Conservation (phyloP, 2,888 invertebrate species). For the Dermolepida albohirtum region DNA sequence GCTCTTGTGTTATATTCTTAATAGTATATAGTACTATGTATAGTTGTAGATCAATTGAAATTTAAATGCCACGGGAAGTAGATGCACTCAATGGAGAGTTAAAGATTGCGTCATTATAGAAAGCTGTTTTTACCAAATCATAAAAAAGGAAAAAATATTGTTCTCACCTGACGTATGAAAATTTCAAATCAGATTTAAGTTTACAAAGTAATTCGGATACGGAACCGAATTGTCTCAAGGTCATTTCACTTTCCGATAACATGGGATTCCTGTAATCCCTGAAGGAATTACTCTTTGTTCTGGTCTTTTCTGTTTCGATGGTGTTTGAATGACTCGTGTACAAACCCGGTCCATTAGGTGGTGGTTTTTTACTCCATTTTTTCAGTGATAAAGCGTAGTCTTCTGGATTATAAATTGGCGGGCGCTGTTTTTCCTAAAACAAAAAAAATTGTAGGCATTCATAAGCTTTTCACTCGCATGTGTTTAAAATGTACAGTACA, state of each 20-base stretch:
- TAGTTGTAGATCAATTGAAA: too few relatives aligned
- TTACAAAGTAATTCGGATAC: conserved; percentile 90
- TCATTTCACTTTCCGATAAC: conserved; percentile 84
- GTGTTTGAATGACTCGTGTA: conserved; percentile 54
- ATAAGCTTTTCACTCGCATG: too few relatives aligned
- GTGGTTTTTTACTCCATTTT: conserved; percentile 80
- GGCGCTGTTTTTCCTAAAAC: conserved; percentile 82
- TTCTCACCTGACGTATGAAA: conserved; percentile 87
- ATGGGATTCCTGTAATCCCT: conserved; percentile 74
- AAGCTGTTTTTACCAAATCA: too few relatives aligned
- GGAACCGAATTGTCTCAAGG: conserved; percentile 85
- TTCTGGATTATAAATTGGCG: conserved; percentile 91
- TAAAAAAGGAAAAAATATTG: not conserved
- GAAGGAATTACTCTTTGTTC: conserved; percentile 55
- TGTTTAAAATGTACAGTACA: too few relatives aligned
- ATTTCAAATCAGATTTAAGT: conserved; percentile 84
- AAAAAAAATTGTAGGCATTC: conserved; percentile 27
- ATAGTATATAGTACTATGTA: too few relatives aligned
- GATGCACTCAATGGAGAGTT: too few relatives aligned
- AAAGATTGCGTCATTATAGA: too few relatives aligned
- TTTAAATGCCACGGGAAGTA: too few relatives aligned
- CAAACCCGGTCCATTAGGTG: conserved; percentile 61
- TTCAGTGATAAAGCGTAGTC: conserved; percentile 85
- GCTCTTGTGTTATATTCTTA: too few relatives aligned
- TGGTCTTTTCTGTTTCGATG: conserved; percentile 54